These are phyloP conservation scores for Hydrotaea cyrtoneurina DNA, from an alignment of 2,888 invertebrate species.

Conservation along the genomic window DNA sequence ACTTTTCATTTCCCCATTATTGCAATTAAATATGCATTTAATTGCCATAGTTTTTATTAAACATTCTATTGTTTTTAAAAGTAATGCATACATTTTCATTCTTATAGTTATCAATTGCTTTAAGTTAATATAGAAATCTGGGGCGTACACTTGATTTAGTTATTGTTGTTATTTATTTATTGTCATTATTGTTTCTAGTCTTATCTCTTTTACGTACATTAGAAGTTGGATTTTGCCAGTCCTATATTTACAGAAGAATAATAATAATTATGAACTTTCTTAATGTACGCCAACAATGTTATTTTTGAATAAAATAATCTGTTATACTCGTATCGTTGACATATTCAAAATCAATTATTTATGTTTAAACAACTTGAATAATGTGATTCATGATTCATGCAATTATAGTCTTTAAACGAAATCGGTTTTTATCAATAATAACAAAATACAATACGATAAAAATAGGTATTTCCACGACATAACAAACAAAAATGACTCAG, in stretches of 20 bases:
- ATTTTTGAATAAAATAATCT: too few species aligned
- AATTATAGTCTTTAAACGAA: neutral
- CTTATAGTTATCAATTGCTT: conserved; percentile 37
- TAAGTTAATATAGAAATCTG: conserved; percentile 40
- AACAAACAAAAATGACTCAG: neutral
- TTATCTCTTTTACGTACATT: conserved; percentile 3
- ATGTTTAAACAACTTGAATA: neutral
- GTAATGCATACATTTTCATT: neutral
- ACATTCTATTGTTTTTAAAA: conserved; percentile 24
- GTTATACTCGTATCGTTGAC: too few species aligned
- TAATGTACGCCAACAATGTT: too few species aligned
- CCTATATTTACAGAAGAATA: neutral
- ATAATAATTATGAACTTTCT: neutral
- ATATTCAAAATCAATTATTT: too few species aligned
- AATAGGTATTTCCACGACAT: too few species aligned
- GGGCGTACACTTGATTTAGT: conserved; percentile 61
- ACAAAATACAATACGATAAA: neutral
- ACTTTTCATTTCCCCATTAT: neutral
- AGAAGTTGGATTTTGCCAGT: neutral
- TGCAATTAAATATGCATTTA: conserved; percentile 27
- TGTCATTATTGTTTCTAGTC: conserved; percentile 4
- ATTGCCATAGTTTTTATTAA: conserved; percentile 32
- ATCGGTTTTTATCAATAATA: neutral
- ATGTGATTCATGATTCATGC: neutral
- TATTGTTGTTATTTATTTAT: conserved; percentile 40